Percentiles rank a stretch among this genome's conserved stretches.
Conservation (phyloP, 2,888 invertebrate genomes). For the Brenthis hecate region DNA sequence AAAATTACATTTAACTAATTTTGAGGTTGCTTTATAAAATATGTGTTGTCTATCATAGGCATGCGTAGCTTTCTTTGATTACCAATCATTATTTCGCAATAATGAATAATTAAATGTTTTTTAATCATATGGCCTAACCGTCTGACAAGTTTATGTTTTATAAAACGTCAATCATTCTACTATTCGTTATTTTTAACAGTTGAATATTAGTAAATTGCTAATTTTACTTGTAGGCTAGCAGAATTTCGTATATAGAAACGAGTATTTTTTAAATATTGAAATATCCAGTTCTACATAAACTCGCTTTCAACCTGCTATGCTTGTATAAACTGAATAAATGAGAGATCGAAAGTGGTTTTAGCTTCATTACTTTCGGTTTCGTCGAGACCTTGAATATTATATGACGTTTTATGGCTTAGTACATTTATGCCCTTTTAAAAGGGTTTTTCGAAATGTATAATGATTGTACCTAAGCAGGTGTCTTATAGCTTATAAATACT, state of each 20-base stretch:
- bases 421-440: constrained; percentile 3
- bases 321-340: constrained; percentile 31
- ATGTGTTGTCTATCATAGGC: no score
- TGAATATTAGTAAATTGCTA: neutral
- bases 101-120: neutral
- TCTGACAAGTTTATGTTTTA: constrained; percentile 3
- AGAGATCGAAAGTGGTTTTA: constrained; percentile 45
- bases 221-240: neutral
- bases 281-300: constrained; percentile 41
- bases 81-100: neutral
- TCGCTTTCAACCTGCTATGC: constrained; percentile 37
- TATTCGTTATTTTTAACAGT: neutral
- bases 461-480: constrained; percentile 16
- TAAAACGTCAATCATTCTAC: constrained; percentile 9
- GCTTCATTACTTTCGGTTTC: constrained; percentile 45
- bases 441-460: constrained; percentile 37
- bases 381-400: constrained; percentile 37
- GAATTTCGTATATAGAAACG: constrained; percentile 26
- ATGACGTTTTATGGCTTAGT: constrained; percentile 32
- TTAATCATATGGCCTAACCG: neutral
- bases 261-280: constrained; percentile 29
- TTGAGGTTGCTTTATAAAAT: no score
- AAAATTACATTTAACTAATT: no score
- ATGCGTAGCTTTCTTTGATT: no score
- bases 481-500: no score